Conservation (phyloP, 2,113 vertebrate genomes). For the Lagopus leucura region DNA sequence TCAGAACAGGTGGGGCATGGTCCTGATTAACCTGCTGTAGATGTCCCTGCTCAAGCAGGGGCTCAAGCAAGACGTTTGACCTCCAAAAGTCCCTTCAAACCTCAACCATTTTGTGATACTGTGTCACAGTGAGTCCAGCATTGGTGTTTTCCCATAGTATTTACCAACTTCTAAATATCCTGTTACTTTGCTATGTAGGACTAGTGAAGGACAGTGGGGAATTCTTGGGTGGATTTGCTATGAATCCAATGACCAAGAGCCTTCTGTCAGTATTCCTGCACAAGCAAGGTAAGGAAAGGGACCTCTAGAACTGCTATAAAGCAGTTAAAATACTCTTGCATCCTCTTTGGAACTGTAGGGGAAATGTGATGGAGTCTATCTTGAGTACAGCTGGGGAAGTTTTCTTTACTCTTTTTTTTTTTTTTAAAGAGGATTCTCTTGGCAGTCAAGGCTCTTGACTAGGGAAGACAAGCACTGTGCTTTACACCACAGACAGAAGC, state of each 20-base stretch:
- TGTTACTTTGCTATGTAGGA: not conserved
- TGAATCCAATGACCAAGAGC: not conserved
- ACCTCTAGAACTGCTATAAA: not conserved
- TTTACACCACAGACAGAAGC: not conserved
- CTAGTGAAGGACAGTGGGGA: not conserved
- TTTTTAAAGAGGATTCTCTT: not conserved
- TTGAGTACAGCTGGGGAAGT: not conserved
- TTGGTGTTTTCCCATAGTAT: not conserved
- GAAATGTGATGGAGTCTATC: not conserved
- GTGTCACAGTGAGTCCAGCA: rapidly evolving
- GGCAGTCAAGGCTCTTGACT: not conserved
- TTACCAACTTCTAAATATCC: not conserved
- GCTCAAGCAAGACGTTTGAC: not conserved
- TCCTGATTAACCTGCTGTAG: not conserved
- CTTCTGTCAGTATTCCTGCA: rapidly evolving
- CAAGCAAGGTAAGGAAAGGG: not conserved
- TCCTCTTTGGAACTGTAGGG: not conserved
- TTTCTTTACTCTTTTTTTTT: not conserved
- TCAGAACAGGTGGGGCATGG: not conserved
- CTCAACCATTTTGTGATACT: not conserved
- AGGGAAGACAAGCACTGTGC: not conserved
- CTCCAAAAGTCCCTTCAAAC: not conserved
- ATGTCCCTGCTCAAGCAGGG: not conserved
- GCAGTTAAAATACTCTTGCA: not conserved
- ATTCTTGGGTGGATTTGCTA: not conserved